phyloP scores from a whole-genome alignment of 2,797 vertebrate genomes.

The Artibeus jamaicensis region DNA sequence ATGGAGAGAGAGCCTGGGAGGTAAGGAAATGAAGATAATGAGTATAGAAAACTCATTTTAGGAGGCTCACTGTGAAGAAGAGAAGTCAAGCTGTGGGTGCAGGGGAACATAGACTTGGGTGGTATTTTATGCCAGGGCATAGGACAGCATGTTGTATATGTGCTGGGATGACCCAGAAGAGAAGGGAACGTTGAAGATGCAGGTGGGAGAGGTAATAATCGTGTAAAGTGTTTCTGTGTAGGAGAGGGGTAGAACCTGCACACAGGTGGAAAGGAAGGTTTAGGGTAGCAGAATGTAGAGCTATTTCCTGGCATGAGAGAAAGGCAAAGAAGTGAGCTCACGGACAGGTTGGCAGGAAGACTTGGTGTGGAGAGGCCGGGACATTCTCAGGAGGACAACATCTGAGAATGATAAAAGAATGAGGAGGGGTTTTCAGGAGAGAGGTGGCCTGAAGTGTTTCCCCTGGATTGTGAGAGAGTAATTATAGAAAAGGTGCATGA shows the following conservation, averaged over 20 bases:
- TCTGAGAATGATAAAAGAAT: neutral
- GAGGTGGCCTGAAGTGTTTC: neutral
- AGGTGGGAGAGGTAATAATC: neutral
- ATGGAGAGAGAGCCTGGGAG: neutral
- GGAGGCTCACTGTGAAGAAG: neutral
- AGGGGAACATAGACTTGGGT: neutral
- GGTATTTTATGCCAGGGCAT: neutral
- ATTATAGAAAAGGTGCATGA: neutral
- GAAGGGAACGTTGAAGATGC: neutral
- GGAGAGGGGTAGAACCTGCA: neutral
- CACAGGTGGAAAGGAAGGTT: neutral
- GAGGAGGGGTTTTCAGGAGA: neutral
- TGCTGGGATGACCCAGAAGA: neutral
- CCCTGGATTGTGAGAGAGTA: neutral
- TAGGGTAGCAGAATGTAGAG: neutral
- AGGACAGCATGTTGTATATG: neutral
- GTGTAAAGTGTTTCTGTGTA: neutral
- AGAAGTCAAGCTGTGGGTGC: neutral
- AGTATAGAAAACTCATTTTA: neutral
- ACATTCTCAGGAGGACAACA: neutral
- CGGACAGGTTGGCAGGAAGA: neutral
- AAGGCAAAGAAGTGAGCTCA: neutral
- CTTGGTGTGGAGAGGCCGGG: neutral
- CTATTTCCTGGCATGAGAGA: neutral
- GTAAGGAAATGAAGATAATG: neutral